Percentiles rank a stretch among this genome's conserved stretches.
phyloP scores from a whole-genome alignment of 2,113 vertebrate genomes.

The Tupaia tana region DNA sequence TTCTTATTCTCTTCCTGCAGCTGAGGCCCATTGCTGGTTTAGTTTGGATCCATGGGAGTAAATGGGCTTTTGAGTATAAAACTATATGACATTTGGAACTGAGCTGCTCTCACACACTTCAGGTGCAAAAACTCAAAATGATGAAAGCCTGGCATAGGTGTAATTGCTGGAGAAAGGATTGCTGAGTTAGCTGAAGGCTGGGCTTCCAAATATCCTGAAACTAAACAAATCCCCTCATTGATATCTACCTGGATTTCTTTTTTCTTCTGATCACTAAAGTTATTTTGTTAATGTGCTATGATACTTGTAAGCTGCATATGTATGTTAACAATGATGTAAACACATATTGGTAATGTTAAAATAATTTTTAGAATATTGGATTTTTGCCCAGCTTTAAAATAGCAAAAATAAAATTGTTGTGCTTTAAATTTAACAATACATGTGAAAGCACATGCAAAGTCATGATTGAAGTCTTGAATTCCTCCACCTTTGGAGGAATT shows the following conservation, averaged over 20 bases:
- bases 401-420: background rate
- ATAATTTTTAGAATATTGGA: conserved; percentile 10
- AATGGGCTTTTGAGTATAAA: conserved; percentile 75
- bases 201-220: conserved; percentile 18
- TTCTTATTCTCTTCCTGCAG: background rate
- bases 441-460: background rate
- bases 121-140: conserved; percentile 74
- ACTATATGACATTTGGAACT: conserved; percentile 64
- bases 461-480: conserved; percentile 17
- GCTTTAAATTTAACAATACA: background rate
- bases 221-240: background rate
- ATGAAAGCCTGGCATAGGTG: conserved; percentile 39
- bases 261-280: conserved; percentile 1
- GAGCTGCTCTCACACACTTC: conserved; percentile 52
- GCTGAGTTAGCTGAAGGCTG: conserved; percentile 38
- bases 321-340: background rate
- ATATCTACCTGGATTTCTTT: conserved; percentile 41
- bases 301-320: background rate
- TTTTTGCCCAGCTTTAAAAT: background rate
- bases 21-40: conserved; percentile 56
- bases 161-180: conserved; percentile 65
- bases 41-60: conserved; percentile 67
- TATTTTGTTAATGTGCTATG: conserved; percentile 58
- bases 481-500: conserved; percentile 1
- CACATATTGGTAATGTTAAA: background rate